Base-by-base conservation (phyloP, 2,888 invertebrate genomes). In the Drosophila mimetica region DNA sequence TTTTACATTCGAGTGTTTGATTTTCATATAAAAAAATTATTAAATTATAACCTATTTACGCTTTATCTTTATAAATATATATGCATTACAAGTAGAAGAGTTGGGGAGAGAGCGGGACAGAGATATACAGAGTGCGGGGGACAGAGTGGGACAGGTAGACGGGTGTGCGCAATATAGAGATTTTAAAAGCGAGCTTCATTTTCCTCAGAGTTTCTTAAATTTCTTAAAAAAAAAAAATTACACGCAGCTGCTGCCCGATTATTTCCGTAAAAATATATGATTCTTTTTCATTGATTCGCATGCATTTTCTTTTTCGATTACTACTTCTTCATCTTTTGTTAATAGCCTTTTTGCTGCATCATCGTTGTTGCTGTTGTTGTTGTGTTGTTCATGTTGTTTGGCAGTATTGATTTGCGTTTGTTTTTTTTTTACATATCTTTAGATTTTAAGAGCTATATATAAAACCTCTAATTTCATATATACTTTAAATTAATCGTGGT, bases 41-140 rank as follows among this genome's bases (percentile, higher is more conserved):
- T 75, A 83, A 77, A 75, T 86, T 80, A 80, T 77, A 75, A 77
- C 81, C 80, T 83, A 79, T 75, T 65, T 57, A 77, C 57, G 67
- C 51, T 81, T 59, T 47, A 36, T 57, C 53, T 47, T 54, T 48
- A 47, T 34, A 55, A 57, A 54, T 69, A 57, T 67, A 39, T 80
- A 69, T 58, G 79, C 48, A 67, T 76, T 77, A 78, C 63, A 78
- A 58, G 47, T 60, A 46, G 55, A 51, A 53, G 16, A 25, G n/a
- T n/a, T n/a, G 28, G 5, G 34, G 16, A 63, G 20, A 73, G 52
- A 51, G 46, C 47, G 64, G 46, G 25, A 52, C 42, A 61, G 30
- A 59, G 50, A 46, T 67, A 57, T 67, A 58, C 60, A 70, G 28
- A 41, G 44, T 69, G 60, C 54, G 32, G 32, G 41, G 50, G 32